Conservation (phyloP, 2,888 invertebrate genomes). For the Crepidodera aurea region DNA sequence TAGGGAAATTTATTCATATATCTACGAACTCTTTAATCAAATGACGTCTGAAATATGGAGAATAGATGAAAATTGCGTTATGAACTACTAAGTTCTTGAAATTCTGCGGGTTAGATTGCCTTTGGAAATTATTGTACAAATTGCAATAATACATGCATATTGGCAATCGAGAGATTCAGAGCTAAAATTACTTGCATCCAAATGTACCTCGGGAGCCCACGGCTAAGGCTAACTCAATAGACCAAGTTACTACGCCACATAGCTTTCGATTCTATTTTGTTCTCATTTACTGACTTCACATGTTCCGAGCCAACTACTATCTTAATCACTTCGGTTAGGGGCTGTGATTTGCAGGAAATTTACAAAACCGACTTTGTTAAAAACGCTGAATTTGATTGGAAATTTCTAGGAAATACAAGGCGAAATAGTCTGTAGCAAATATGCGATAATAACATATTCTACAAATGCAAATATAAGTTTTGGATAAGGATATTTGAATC, state of each 20-base stretch:
- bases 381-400: constrained; percentile 23
- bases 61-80: constrained; percentile 36
- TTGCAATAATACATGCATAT: constrained; percentile 59
- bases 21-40: constrained; percentile 24
- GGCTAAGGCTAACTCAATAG: constrained; percentile 47
- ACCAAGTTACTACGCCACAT: constrained; percentile 41
- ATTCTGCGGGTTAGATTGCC: constrained; percentile 51
- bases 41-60: constrained; percentile 32
- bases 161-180: constrained; percentile 54
- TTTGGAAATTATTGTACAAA: constrained; percentile 57
- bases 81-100: constrained; percentile 40
- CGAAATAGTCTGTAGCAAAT: no score
- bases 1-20: neutral
- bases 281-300: constrained; percentile 44
- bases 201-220: constrained; percentile 46
- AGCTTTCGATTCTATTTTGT: constrained; percentile 47
- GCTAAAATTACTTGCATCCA: constrained; percentile 46
- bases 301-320: constrained; percentile 40
- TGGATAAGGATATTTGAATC: no score
- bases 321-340: constrained; percentile 44
- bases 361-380: constrained; percentile 32
- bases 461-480: no score
- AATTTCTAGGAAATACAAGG: no score
- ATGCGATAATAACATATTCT: no score
- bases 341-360: constrained; percentile 42